Base-by-base conservation (phyloP, 2,797 vertebrate species). In the Mus caroli region DNA sequence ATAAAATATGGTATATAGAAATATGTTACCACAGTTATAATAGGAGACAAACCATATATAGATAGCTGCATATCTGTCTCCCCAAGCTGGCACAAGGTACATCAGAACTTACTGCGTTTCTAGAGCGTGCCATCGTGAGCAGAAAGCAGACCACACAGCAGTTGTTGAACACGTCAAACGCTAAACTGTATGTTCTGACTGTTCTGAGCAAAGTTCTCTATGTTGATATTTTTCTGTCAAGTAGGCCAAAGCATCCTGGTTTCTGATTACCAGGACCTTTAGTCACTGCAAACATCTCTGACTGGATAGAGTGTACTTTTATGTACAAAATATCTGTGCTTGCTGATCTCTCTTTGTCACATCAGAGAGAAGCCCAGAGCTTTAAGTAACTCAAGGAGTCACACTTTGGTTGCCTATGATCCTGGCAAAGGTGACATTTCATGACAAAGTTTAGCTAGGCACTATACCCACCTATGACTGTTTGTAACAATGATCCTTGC, bases 391-490 rank as follows among this genome's bases (percentile, higher is more conserved):
- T 4, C 90, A 50, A 94, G 71, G 91, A 86, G 86, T 95, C 54
- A 78, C 64, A 90, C 71, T 54, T 58, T 62, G 85, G 86, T 54
- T 90, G n/a, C 90, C 86, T 97, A 46, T 97, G 95, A 95, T 94
- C 84, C 94, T 46, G 96, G 89, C 96, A 92, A 90, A 97, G 93
- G 94, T 95, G 95, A 90, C 64, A 95, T 86, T 97, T 97, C 86
- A 88, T 87, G 88, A 96, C 95, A 97, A 96, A 97, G 97, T 96
- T 77, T 62, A 52, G 7, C 20, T 50, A 67, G 97, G 97, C 85
- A 76, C 71, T 92, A 60, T 46, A 54, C 50, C 92, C 24, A 1
- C 95, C 76, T 88, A 94, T 75, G 56, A 82, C 89, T 79, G 37
- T 54, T 94, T 97, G 98, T 92, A 88, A 13, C 95, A 91, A 78